Base-by-base conservation (phyloP, 2,888 invertebrate species). In the Achlya flavicornis region DNA sequence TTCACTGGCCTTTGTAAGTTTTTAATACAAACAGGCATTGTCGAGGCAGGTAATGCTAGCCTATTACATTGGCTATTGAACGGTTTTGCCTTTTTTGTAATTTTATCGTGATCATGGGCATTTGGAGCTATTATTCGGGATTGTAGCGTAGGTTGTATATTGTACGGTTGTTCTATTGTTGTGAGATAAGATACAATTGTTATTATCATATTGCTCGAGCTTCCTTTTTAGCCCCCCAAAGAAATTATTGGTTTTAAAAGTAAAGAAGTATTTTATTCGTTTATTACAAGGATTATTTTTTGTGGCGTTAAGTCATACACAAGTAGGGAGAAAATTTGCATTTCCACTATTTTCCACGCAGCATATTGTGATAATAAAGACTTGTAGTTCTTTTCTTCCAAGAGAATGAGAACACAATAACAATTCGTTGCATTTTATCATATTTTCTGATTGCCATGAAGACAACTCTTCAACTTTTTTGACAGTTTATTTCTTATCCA, bases 1-100 rank as follows among this genome's bases (percentile, higher is more conserved):
- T 88, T 88, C 89, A 84, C 84, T 83, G 85, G 81, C 84, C 85
- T 86, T 85, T 79, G 71, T 65, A 60, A 62, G 62, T 64, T 64
- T 69, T 69, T 70, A 60, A 58, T 58, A 53, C 53, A 53, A 53
- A 53, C 53, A 53, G 4, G 53, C 19, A 53, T 53, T 60, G 58
- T 58, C 12, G 58, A 62, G 19, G 19, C 14, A 38, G 60, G 60
- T 58, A 60, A 61, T 64, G 57, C 35, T 60, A 10, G 16, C 0
- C 41, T 43, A 41, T 32, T 57, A 57, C 53, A 53, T 53, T 53
- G 53, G 53, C 53, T 14, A 53, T 53, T 53, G 7, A 53, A 53
- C 10, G 8, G 53, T 19, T 16, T 53, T 53, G 53, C 16, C 53
- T 53, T 16, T 53, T 19, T 53, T 19, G 53, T 53, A 53, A 19